A percentile compares a stretch with the other conserved stretches of the same genome.
Evolutionary conservation across 1,140 invertebrate species (phyloP).

Genomic region (Thaumetopoea pityocampa): DNA sequence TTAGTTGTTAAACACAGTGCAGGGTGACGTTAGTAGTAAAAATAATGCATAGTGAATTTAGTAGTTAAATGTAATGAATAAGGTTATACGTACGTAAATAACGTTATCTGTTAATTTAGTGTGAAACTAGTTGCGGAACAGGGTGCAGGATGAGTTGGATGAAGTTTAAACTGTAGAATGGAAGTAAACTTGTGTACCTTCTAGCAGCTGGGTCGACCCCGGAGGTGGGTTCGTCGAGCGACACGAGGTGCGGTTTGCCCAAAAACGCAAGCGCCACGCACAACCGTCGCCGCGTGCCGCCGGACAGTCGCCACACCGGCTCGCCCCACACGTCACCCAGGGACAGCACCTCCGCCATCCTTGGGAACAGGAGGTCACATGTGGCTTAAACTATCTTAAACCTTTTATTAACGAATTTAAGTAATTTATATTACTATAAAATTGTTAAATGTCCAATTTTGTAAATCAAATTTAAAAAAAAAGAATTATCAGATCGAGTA

Average conservation of each 20-base stretch:
- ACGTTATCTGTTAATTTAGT: no score
- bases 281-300: slow-evolving; percentile 78
- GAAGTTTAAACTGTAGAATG: neutral
- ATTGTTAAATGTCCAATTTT: no score
- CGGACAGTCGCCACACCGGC: slow-evolving; percentile 77
- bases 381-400: neutral
- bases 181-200: slow-evolving; percentile 27
- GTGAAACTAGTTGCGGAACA: no score
- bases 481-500: no score
- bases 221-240: slow-evolving; percentile 90
- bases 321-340: slow-evolving; percentile 76
- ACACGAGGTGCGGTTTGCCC: slow-evolving; percentile 81
- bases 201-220: slow-evolving; percentile 88
- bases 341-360: slow-evolving; percentile 77
- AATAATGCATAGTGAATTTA: no score
- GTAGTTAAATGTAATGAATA: no score
- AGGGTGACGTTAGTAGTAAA: no score
- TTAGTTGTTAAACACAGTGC: no score
- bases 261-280: slow-evolving; percentile 85
- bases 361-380: slow-evolving; percentile 21
- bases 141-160: neutral
- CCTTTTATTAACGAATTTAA: no score
- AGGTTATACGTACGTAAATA: no score
- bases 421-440: no score
- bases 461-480: no score